Conservation (phyloP, 1,140 invertebrate species). For the Lordiphosa mommai region DNA sequence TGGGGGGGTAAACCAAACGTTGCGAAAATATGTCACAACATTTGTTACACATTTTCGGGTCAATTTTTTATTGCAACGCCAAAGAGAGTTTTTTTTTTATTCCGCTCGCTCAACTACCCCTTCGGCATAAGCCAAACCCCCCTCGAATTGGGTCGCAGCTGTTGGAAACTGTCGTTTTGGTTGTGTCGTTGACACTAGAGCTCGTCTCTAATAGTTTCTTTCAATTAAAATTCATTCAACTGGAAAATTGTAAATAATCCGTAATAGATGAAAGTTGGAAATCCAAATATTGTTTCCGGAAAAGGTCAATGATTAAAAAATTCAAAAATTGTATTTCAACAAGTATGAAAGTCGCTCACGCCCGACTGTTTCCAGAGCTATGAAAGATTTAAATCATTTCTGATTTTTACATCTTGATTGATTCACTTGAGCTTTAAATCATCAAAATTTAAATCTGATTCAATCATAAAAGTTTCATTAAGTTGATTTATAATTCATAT, state of each 20-base stretch:
- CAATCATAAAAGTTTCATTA: too few species aligned
- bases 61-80: constrained; percentile 73
- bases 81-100: background rate
- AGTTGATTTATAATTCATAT: too few species aligned
- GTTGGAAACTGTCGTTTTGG: constrained; percentile 29
- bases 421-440: too few species aligned
- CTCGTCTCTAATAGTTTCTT: constrained; percentile 65
- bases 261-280: too few species aligned
- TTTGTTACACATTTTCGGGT: constrained; percentile 78
- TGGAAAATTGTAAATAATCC: constrained; percentile 74
- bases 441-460: too few species aligned
- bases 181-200: constrained; percentile 64
- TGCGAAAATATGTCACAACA: constrained; percentile 77
- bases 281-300: too few species aligned
- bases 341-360: too few species aligned
- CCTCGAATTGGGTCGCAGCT: constrained; percentile 47
- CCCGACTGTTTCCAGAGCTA: too few species aligned
- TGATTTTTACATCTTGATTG: too few species aligned
- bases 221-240: constrained; percentile 73
- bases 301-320: too few species aligned
- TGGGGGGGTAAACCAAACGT: constrained; percentile 28
- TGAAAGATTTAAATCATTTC: too few species aligned
- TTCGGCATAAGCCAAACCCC: constrained; percentile 19
- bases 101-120: background rate
- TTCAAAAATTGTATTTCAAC: too few species aligned